phyloP scores from a whole-genome alignment of 1,140 invertebrate genomes.

The Meloidogyne chitwoodi region DNA sequence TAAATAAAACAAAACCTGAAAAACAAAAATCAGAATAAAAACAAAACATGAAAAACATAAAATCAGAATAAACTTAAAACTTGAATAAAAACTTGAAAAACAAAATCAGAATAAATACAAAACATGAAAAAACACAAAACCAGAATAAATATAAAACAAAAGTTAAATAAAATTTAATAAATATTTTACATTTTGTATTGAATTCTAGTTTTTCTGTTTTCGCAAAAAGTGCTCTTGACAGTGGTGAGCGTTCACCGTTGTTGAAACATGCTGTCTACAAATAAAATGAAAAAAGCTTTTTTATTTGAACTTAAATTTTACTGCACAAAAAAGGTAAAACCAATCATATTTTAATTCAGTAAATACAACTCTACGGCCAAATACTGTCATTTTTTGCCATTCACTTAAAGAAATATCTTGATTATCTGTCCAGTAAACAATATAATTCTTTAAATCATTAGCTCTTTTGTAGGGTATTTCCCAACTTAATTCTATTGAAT shows the following conservation, averaged over 20 bases:
- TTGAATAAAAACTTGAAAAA: neutral
- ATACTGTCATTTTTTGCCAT: constrained; percentile 56
- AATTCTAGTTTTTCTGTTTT: constrained; percentile 60
- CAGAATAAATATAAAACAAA: neutral
- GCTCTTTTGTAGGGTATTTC: constrained; percentile 57
- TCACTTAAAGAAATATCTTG: constrained; percentile 47
- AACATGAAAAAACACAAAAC: neutral
- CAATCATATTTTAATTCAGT: constrained; percentile 59
- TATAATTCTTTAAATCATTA: constrained; percentile 54
- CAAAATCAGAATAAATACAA: neutral
- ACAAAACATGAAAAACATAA: neutral
- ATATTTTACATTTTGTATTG: constrained; percentile 49
- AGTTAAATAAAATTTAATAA: neutral
- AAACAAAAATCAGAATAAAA: neutral
- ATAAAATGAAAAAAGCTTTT: too few species aligned
- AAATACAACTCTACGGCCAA: constrained; percentile 52
- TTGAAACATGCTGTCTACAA: constrained; percentile 56
- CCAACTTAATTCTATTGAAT: constrained; percentile 58
- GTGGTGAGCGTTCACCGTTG: constrained; percentile 57
- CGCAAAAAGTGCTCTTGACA: constrained; percentile 55
- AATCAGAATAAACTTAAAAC: neutral
- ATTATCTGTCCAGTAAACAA: constrained; percentile 59
- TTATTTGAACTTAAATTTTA: too few species aligned
- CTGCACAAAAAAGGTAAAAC: constrained; percentile 46
- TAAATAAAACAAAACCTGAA: neutral